Conservation (phyloP, 2,113 vertebrate genomes). For the Argyrosomus japonicus region DNA sequence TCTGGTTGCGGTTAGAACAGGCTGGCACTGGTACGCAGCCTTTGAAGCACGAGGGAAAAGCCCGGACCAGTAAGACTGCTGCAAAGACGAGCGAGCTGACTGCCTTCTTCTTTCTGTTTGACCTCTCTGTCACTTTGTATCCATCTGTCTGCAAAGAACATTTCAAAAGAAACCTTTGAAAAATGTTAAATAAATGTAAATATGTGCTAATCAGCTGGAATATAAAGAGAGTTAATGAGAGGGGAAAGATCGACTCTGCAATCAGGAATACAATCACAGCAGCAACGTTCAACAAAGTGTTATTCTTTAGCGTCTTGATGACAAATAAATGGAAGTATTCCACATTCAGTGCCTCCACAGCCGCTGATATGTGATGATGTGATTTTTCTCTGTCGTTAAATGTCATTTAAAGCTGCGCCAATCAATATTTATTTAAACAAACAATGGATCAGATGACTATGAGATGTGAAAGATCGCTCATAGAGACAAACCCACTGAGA, state of each 20-base stretch:
- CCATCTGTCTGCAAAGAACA: slow-evolving; percentile 24
- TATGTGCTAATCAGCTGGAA: neutral
- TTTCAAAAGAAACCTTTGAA: slow-evolving; percentile 9
- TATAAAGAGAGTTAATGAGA: neutral
- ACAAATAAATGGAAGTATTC: neutral
- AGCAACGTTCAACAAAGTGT: neutral
- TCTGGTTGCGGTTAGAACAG: slow-evolving; percentile 74
- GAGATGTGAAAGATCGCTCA: neutral
- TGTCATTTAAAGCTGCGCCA: neutral
- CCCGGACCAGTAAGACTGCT: slow-evolving; percentile 31
- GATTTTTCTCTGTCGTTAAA: neutral
- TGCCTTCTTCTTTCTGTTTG: slow-evolving; percentile 40
- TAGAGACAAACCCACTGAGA: neutral
- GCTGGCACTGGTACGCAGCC: slow-evolving; percentile 59
- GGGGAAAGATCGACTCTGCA: neutral
- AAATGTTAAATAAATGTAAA: slow-evolving; percentile 9
- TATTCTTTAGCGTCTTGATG: neutral
- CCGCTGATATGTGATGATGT: neutral
- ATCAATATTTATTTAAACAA: neutral
- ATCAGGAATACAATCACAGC: neutral
- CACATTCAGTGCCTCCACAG: neutral
- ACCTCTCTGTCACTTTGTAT: slow-evolving; percentile 40
- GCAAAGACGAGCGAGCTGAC: slow-evolving; percentile 34
- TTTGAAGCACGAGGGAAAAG: slow-evolving; percentile 66
- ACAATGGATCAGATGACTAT: neutral